Conservation (phyloP, 2,113 vertebrate genomes). For the Xiphias gladius region DNA sequence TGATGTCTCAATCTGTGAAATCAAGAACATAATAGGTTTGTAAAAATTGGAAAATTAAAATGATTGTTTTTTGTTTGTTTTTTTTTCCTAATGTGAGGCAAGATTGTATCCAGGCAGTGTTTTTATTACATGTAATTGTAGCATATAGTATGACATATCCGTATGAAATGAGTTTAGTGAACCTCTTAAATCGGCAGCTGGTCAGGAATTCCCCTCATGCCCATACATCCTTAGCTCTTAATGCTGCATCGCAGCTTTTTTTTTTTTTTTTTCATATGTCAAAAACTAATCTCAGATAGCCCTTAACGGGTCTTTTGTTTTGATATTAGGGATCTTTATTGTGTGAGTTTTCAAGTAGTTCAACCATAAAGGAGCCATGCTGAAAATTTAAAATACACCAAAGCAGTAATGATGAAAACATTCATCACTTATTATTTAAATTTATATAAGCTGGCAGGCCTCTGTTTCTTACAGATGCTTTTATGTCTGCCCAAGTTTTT, state of each 20-base stretch:
- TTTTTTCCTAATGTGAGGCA: not conserved
- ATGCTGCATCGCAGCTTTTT: slow-evolving; percentile 20
- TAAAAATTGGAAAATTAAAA: not conserved
- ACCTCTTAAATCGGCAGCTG: slow-evolving; percentile 48
- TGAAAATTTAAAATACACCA: not conserved
- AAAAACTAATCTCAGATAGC: slow-evolving; percentile 52
- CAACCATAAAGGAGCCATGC: not conserved
- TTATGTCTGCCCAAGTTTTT: not conserved
- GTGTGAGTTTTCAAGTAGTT: slow-evolving; percentile 24
- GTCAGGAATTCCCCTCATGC: slow-evolving; percentile 67
- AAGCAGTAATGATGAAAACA: not conserved
- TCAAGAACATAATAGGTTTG: slow-evolving; percentile 10
- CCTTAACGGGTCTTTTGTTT: slow-evolving; percentile 40
- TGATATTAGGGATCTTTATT: not conserved
- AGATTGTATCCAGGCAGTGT: not conserved
- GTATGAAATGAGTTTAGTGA: slow-evolving; percentile 32
- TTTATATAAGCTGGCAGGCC: not conserved
- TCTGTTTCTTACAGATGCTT: not conserved
- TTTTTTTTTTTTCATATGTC: slow-evolving; percentile 50
- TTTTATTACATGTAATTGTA: not conserved
- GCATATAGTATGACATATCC: slow-evolving; percentile 13
- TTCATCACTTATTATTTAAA: not conserved
- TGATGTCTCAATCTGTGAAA: slow-evolving; percentile 17
- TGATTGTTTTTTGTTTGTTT: not conserved
- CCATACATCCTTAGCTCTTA: slow-evolving; percentile 51